A percentile compares a stretch with the other conserved stretches of the same genome.
Evolutionary conservation across 2,113 vertebrate species (phyloP).

Genomic region (Tringa solitaria): DNA sequence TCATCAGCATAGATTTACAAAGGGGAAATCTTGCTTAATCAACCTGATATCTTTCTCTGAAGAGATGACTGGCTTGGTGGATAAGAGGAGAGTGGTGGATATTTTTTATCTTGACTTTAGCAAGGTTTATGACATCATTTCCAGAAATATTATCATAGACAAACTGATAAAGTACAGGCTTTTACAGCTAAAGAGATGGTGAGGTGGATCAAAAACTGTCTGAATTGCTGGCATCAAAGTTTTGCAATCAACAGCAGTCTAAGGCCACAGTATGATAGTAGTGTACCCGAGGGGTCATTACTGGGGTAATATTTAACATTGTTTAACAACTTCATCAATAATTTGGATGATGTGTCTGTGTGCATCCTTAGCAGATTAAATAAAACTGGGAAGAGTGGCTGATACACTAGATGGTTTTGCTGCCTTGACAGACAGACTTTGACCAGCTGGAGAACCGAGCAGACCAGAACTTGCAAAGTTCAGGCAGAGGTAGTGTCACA

Average conservation of each 20-base stretch:
- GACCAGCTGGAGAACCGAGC: not conserved
- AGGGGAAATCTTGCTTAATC: not conserved
- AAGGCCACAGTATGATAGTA: not conserved
- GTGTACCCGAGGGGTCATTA: not conserved
- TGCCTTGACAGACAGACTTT: not conserved
- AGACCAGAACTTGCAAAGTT: not conserved
- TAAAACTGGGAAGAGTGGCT: not conserved
- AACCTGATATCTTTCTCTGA: not conserved
- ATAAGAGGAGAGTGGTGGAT: not conserved
- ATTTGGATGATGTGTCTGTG: not conserved
- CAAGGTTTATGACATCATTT: not conserved
- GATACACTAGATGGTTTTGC: not conserved
- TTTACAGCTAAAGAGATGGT: not conserved
- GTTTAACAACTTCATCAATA: not conserved
- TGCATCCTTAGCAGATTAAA: not conserved
- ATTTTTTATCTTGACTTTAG: not conserved
- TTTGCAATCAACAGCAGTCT: not conserved
- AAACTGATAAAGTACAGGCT: not conserved
- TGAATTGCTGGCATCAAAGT: not conserved
- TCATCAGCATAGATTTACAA: not conserved
- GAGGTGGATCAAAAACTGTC: not conserved
- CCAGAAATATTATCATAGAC: rapidly evolving
- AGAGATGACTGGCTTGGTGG: not conserved
- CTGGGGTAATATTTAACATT: not conserved
- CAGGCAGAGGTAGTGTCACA: too few relatives aligned